Percentiles rank a stretch among this genome's conserved stretches.
Evolutionary conservation across 2,113 vertebrate species (phyloP).

Genomic region (Daphoenositta chrysoptera): DNA sequence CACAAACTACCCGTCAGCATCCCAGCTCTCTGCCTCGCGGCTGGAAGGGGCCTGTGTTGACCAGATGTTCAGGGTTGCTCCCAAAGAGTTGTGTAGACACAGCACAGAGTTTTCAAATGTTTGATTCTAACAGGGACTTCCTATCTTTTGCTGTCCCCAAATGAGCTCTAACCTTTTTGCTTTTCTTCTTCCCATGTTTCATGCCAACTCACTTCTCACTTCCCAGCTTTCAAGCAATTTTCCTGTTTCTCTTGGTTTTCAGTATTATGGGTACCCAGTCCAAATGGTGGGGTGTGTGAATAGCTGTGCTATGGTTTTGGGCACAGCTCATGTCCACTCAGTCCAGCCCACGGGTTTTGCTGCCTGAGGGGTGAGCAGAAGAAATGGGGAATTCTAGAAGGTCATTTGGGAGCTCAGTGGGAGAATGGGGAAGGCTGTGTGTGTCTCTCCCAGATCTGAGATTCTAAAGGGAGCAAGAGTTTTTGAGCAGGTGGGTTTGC

Average conservation of each 20-base stretch:
- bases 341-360: background rate
- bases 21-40: background rate
- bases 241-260: background rate
- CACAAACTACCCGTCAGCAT: background rate
- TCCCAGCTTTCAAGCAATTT: background rate
- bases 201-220: background rate
- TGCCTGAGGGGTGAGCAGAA: too few species aligned
- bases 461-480: background rate
- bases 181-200: background rate
- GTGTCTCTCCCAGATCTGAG: background rate
- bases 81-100: accelerated
- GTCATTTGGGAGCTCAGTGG: background rate
- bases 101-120: background rate
- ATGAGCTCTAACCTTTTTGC: background rate
- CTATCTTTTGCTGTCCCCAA: background rate
- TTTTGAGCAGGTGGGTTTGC: background rate
- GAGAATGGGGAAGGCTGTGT: background rate
- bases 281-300: background rate
- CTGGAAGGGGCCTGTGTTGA: background rate
- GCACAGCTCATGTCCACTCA: background rate
- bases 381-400: background rate
- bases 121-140: background rate
- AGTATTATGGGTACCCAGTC: background rate
- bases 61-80: background rate
- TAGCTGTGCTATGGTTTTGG: background rate